Conservation (phyloP, 2,113 vertebrate genomes). For the Oceanites oceanicus region DNA sequence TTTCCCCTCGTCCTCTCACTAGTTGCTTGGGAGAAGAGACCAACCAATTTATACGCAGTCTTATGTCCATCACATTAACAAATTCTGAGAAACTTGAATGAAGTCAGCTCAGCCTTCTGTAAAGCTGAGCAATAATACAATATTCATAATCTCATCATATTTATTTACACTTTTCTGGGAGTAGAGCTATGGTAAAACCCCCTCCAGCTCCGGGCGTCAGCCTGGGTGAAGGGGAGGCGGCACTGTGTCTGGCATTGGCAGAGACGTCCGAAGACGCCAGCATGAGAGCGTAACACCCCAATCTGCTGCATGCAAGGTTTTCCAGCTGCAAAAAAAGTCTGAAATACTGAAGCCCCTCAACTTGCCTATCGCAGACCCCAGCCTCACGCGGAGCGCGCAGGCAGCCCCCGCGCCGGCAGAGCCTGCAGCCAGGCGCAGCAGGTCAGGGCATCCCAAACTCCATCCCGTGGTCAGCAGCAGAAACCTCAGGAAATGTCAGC, state of each 20-base stretch:
- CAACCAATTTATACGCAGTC: background rate
- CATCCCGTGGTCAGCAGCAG: background rate
- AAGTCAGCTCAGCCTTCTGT: background rate
- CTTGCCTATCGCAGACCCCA: fast-evolving
- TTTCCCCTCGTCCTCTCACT: too few species aligned
- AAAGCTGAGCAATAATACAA: background rate
- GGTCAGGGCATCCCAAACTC: background rate
- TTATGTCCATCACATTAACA: background rate
- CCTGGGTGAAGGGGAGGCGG: background rate
- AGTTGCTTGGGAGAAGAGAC: too few species aligned
- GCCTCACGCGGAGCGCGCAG: background rate
- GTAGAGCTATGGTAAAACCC: fast-evolving
- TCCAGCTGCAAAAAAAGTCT: background rate
- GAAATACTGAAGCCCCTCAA: fast-evolving
- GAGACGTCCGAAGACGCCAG: fast-evolving
- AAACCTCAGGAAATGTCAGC: background rate
- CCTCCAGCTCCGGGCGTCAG: background rate
- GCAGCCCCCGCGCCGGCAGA: background rate
- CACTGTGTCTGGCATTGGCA: fast-evolving
- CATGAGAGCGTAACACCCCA: background rate
- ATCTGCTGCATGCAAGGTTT: fast-evolving
- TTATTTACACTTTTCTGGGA: background rate
- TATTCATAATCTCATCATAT: fast-evolving
- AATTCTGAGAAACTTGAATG: background rate
- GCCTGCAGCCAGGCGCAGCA: fast-evolving